Conservation (phyloP, 2,113 vertebrate genomes). For the Phoenicopterus ruber region DNA sequence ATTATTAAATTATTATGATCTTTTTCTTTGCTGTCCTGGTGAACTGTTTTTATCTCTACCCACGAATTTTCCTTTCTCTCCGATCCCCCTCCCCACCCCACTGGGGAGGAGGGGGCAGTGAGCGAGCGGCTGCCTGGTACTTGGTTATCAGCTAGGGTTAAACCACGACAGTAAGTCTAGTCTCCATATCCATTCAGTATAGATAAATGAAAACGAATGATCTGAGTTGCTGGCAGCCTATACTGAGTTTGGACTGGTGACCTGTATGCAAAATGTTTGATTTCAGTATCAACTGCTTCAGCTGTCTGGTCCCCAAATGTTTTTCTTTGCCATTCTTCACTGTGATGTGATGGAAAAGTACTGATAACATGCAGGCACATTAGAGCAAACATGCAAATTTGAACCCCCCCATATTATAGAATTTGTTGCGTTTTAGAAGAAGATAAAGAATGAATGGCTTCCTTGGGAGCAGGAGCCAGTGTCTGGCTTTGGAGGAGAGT, state of each 20-base stretch:
- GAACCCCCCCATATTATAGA: neutral
- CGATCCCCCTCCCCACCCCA: too few relatives aligned
- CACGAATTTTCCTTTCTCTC: too few relatives aligned
- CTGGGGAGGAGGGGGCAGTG: too few relatives aligned
- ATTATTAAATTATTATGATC: too few relatives aligned
- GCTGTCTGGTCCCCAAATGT: neutral
- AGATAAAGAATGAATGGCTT: neutral
- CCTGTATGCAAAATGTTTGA: neutral
- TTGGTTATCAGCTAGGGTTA: too few relatives aligned
- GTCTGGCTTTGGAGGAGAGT: neutral
- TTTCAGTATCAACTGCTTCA: neutral
- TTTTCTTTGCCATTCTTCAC: neutral
- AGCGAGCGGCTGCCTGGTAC: too few relatives aligned
- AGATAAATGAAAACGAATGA: fast-evolving
- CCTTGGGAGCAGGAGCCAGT: neutral
- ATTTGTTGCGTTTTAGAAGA: neutral
- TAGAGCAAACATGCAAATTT: neutral
- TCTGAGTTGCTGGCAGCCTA: neutral
- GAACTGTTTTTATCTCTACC: too few relatives aligned
- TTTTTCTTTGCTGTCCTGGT: too few relatives aligned
- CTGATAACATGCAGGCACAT: neutral
- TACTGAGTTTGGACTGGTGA: neutral
- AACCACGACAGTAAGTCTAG: neutral
- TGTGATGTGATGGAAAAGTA: neutral
- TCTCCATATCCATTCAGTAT: neutral